Evolutionary conservation across 2,888 invertebrate species (phyloP).

Genomic region (Tetragnatha montana): DNA sequence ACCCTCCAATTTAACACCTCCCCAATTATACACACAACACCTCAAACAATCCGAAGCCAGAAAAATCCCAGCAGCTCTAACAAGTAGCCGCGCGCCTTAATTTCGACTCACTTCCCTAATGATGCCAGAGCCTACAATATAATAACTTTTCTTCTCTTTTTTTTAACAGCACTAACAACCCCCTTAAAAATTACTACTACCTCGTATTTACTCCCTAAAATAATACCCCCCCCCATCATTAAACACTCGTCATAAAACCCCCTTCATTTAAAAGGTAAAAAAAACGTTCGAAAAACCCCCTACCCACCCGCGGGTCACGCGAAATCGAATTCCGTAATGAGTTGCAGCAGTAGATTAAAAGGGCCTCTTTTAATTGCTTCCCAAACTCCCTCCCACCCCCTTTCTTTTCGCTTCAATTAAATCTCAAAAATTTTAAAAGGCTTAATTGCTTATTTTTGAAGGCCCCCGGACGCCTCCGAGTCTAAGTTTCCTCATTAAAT

Average conservation of each 20-base stretch:
- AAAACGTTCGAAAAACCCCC: conserved; percentile 1
- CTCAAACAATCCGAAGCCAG: no score
- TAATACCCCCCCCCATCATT: background rate
- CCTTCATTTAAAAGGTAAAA: background rate
- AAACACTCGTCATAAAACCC: conserved; percentile 1
- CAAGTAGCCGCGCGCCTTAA: no score
- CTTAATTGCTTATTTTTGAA: conserved; percentile 68
- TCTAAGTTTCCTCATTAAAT: conserved; percentile 67
- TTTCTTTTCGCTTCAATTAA: conserved; percentile 63
- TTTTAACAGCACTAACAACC: background rate
- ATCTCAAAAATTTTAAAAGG: conserved; percentile 67
- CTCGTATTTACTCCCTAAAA: background rate
- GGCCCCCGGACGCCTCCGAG: conserved; percentile 19
- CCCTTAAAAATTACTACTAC: background rate
- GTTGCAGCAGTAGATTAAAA: conserved; percentile 52
- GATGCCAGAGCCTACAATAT: no score
- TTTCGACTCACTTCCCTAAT: no score
- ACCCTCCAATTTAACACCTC: no score
- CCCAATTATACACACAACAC: no score
- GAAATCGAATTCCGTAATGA: conserved; percentile 62
- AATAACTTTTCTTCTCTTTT: background rate
- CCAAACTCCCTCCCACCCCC: conserved; percentile 40
- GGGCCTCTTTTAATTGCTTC: conserved; percentile 60
- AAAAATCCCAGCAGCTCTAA: conserved; percentile 4
- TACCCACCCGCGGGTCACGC: background rate